Percentiles rank a stretch among this genome's conserved stretches.
These are phyloP conservation scores for Zaprionus africanus DNA, from an alignment of 1,140 invertebrate species.

Conservation along the genomic window DNA sequence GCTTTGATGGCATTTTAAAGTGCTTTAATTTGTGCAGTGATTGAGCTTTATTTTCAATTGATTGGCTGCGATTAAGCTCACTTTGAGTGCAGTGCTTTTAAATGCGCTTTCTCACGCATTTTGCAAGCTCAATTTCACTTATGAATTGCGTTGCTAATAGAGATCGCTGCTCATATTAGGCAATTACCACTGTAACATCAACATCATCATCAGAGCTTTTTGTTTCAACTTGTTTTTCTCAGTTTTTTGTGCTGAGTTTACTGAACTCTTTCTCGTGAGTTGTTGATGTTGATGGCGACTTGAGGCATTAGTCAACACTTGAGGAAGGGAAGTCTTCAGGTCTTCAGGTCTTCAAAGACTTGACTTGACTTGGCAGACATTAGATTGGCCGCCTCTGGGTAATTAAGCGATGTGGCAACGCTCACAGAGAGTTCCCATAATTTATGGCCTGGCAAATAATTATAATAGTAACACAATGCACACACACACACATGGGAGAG, in stretches of 20 bases:
- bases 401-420: conserved; percentile 79
- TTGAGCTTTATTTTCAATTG: not conserved
- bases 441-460: conserved; percentile 76
- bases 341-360: not conserved
- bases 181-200: conserved; percentile 45
- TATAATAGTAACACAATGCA: conserved; percentile 79
- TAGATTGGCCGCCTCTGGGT: conserved; percentile 57
- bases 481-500: not conserved
- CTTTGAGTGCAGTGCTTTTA: not conserved
- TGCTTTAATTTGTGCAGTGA: not conserved
- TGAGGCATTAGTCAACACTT: conserved; percentile 61
- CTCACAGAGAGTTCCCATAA: conserved; percentile 65
- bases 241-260: conserved; percentile 57
- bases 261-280: conserved; percentile 50
- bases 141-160: conserved; percentile 1
- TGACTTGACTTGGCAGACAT: conserved; percentile 49
- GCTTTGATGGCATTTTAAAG: not conserved
- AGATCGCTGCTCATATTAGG: conserved; percentile 28
- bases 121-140: conserved; percentile 9
- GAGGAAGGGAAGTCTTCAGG: not conserved
- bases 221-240: conserved; percentile 20
- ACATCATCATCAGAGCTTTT: conserved; percentile 49
- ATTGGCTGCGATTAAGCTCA: not conserved
- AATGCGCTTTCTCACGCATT: not conserved
- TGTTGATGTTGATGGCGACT: conserved; percentile 29